Evolutionary conservation across 1,140 invertebrate genomes (phyloP).

Genomic region (Oreohelix idahoensis): DNA sequence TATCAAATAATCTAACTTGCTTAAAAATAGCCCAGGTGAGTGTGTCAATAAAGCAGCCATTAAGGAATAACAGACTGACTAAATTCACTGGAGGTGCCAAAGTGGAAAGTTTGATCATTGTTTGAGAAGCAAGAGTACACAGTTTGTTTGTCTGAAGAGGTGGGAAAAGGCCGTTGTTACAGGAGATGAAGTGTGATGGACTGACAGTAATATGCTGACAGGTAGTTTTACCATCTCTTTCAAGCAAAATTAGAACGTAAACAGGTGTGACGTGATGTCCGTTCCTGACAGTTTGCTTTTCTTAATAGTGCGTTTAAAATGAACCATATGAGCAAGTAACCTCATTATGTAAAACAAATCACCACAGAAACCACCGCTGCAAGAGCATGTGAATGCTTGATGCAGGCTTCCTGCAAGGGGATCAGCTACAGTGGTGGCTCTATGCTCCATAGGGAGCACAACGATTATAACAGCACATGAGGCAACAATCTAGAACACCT

Average conservation of each 20-base stretch:
- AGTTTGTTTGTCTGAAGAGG: not conserved
- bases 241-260: not conserved
- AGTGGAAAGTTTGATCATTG: not conserved
- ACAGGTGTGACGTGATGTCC: not conserved
- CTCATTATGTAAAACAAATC: too few relatives aligned
- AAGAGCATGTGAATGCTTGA: too few relatives aligned
- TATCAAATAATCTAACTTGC: not conserved
- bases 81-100: not conserved
- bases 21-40: not conserved
- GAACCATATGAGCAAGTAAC: too few relatives aligned
- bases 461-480: too few relatives aligned
- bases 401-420: too few relatives aligned
- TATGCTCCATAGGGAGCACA: too few relatives aligned
- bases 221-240: not conserved
- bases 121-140: not conserved
- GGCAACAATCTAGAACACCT: too few relatives aligned
- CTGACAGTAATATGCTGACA: not conserved
- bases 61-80: not conserved
- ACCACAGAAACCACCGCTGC: too few relatives aligned
- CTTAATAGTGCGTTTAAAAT: too few relatives aligned
- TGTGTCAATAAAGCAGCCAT: not conserved
- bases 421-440: too few relatives aligned
- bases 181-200: not conserved
- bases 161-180: not conserved
- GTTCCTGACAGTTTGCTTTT: too few relatives aligned